Evolutionary conservation across 2,113 vertebrate genomes (phyloP), one percentile per base, ranked within the genome.

Genomic region (Rhea americana): DNA sequence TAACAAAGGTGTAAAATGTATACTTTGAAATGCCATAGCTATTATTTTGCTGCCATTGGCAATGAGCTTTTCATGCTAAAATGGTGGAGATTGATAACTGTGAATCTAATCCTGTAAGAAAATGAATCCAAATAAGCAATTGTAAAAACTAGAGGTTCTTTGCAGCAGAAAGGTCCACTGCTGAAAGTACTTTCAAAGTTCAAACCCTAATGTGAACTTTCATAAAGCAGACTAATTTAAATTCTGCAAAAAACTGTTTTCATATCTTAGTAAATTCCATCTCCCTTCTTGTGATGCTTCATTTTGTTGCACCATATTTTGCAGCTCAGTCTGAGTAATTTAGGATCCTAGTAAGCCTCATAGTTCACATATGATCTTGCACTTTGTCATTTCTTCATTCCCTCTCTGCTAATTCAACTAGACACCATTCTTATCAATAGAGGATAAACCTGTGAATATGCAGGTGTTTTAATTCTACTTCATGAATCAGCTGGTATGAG

Each of bases 31-130:
- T 93, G 21, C 22, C 67, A 26, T 30, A 82, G 13, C 45, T 89
- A 56, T 90, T 90, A 85, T 91, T 96, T 91, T 92, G 47, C 19
- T 94, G 50, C n/a, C 22, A 80, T 50, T 72, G 26, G 7, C 20
- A 85, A 32, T 79, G 13, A 88, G 16, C 47, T 50, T 77, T 74
- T 87, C 22, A 41, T 82, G 32, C 41, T 68, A 68, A 83, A 82
- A 53, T 71, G 21, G 28, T 79, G 66, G 67, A 93, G 82, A 83
- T 13, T 71, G 47, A 35, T 90, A 91, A 80, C 37, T 71, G 15
- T 55, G 13, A 10, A 77, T 41, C 5, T 83, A 76, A 87, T 68
- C n/a, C 7, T 65, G 47, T 30, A 67, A 74, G 4, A 73, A 61
- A 81, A 71, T 39, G 22, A 83, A 53, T n/a, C 5, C 22, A 66